These are phyloP conservation scores for Patella depressa DNA, from an alignment of 2,888 invertebrate genomes.

Conservation along the genomic window DNA sequence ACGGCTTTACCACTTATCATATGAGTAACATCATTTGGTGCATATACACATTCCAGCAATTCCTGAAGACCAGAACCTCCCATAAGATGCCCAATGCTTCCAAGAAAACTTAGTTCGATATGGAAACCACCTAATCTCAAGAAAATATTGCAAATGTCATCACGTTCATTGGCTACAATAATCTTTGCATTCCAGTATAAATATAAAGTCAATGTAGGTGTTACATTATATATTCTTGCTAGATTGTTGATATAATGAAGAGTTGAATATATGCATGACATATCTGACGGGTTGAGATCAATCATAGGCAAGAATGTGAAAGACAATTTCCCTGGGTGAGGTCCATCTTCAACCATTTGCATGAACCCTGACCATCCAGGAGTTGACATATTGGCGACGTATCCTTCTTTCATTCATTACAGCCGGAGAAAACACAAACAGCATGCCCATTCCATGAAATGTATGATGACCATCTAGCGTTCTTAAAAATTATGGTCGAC, in stretches of 20 bases:
- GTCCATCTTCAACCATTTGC: slow-evolving; percentile 15
- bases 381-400: background rate
- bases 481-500: slow-evolving; percentile 45
- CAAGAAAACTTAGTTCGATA: background rate
- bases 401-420: no score
- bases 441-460: slow-evolving; percentile 52
- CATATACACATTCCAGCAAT: background rate
- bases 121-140: background rate
- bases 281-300: slow-evolving; percentile 22
- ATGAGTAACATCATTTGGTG: background rate
- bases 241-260: slow-evolving; percentile 21
- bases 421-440: slow-evolving; percentile 42
- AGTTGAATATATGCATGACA: slow-evolving; percentile 26
- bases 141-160: background rate
- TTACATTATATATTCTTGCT: slow-evolving; percentile 16
- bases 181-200: slow-evolving; percentile 5
- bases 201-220: slow-evolving; percentile 15
- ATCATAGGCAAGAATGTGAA: slow-evolving; percentile 25
- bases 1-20: background rate
- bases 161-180: background rate
- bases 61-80: background rate
- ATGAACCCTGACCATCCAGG: slow-evolving; percentile 28
- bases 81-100: background rate
- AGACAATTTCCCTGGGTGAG: slow-evolving; percentile 15
- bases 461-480: slow-evolving; percentile 47